Evolutionary conservation across 2,797 vertebrate species (phyloP), one percentile per base, ranked within the genome.

Genomic region (Aldrovandia affinis): DNA sequence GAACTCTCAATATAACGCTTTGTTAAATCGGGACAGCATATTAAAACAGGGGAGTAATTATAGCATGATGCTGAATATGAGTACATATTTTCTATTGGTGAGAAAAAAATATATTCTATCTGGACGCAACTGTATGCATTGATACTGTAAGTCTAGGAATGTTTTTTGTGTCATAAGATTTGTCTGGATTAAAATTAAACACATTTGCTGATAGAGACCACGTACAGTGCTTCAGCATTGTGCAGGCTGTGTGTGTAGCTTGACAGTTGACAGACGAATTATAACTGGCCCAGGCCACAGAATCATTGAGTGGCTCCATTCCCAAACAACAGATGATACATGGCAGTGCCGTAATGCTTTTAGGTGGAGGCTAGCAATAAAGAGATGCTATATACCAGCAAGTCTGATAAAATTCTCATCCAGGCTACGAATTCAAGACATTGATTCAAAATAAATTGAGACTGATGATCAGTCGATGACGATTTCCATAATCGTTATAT

Each of bases 401-500:
- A 89, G 92, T 92, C 93, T 92, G 92, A 93, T 91, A 94, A 94
- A 95, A 93, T 93, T 95, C 95, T 89, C 91, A 91, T 93, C 91
- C 91, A 86, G 91, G 91, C 92, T 93, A 89, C 89, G 86, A 88
- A 92, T 78, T 85, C 85, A 85, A 90, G 93, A 94, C 94, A 93
- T 89, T 89, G 94, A 96, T 95, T 94, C 89, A 92, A 96, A 96
- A 96, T 94, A 96, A 96, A 97, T 93, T 95, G 92, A 97, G 96
- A 97, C 90, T 93, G 96, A 97, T 94, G 95, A 96, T 95, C 94
- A 94, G 95, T 96, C 94, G 93, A 95, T 96, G 96, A 95, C 85
- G 89, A 96, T 97, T 97, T 97, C 96, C 96, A 96, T 97, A 98
- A 97, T 96, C 95, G 94, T 96, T 95, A 94, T 90, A 93, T 92